Conservation (phyloP, 2,113 vertebrate genomes). For the Apteryx owenii region DNA sequence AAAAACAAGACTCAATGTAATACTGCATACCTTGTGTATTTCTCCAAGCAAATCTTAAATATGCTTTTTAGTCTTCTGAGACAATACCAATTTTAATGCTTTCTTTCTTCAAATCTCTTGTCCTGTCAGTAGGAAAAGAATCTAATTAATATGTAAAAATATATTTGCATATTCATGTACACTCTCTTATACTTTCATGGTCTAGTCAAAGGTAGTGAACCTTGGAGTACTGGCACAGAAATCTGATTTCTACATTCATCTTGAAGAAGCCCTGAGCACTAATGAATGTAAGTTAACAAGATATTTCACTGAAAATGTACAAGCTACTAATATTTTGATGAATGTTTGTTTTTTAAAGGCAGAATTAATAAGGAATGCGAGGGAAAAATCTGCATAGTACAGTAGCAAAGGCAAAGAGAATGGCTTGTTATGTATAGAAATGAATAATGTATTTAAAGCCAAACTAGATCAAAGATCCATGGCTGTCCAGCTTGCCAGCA, state of each 20-base stretch:
- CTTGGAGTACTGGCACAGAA: slow-evolving; percentile 86
- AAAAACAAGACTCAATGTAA: background rate
- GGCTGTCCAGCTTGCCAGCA: background rate
- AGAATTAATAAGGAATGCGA: background rate
- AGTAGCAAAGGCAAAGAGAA: background rate
- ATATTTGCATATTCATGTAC: background rate
- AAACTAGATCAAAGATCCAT: background rate
- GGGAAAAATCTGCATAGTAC: fast-evolving
- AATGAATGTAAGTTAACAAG: slow-evolving; percentile 84
- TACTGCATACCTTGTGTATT: background rate
- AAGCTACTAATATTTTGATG: background rate
- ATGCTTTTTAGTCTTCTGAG: background rate
- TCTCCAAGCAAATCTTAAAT: background rate
- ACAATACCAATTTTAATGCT: background rate
- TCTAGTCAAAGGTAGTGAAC: slow-evolving; percentile 89
- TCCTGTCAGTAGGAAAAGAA: background rate
- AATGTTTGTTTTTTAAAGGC: background rate
- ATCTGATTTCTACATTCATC: slow-evolving; percentile 83
- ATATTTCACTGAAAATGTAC: background rate
- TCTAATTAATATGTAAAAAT: background rate
- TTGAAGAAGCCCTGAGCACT: slow-evolving; percentile 82
- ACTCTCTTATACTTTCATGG: slow-evolving; percentile 1
- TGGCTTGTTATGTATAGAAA: background rate
- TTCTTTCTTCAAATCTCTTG: background rate
- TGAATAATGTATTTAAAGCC: background rate